These are phyloP conservation scores for Agrotis clavis DNA, from an alignment of 2,888 invertebrate genomes.

Conservation along the genomic window DNA sequence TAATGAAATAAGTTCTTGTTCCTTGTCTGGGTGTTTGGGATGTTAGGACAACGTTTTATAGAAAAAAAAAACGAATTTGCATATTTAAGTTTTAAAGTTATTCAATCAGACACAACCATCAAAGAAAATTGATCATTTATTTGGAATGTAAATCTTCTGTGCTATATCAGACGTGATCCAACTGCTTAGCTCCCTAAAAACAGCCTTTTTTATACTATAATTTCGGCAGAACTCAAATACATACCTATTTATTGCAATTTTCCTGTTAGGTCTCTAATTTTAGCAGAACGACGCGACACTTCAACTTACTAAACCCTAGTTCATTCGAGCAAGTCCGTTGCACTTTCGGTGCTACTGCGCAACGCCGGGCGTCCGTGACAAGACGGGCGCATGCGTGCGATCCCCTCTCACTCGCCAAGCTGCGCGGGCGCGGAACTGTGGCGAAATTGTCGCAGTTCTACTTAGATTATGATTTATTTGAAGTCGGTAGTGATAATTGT, in stretches of 20 bases:
- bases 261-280: not conserved
- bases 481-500: conserved; percentile 5
- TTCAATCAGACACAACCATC: no score
- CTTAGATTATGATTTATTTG: conserved; percentile 43
- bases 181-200: no score
- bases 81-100: no score
- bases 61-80: no score
- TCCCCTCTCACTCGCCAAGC: conserved; percentile 70
- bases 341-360: conserved; percentile 71
- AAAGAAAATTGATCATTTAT: no score
- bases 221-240: no score
- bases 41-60: no score
- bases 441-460: conserved; percentile 55
- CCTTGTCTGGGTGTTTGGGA: no score
- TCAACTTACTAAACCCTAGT: conserved; percentile 23
- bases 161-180: no score
- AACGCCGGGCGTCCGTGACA: conserved; percentile 80
- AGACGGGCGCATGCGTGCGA: conserved; percentile 66
- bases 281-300: conserved; percentile 26
- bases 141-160: no score
- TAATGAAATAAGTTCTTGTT: no score
- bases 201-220: no score
- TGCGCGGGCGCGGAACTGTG: conserved; percentile 53
- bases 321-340: conserved; percentile 45
- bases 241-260: not conserved